Conservation (phyloP, 2,888 invertebrate genomes). For the Podabrus alpinus region DNA sequence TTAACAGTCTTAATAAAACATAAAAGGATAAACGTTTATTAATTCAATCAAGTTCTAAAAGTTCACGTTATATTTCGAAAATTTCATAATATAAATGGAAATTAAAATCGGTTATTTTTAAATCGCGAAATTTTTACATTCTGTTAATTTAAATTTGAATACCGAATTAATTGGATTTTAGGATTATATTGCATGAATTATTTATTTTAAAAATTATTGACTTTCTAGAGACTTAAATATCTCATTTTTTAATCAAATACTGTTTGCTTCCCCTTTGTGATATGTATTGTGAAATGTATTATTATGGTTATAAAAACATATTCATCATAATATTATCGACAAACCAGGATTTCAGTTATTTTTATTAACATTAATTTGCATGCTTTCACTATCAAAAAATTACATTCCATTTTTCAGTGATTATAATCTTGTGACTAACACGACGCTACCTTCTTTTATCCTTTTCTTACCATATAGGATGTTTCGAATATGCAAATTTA, state of each 20-base stretch:
- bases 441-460: too few relatives aligned
- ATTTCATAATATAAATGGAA: slow-evolving; percentile 2
- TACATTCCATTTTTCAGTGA: too few relatives aligned
- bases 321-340: too few relatives aligned
- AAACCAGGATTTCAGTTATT: too few relatives aligned
- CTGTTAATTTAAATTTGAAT: slow-evolving; percentile 17
- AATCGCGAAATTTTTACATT: slow-evolving; percentile 5
- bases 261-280: background rate
- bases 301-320: too few relatives aligned
- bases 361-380: too few relatives aligned
- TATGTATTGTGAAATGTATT: too few relatives aligned
- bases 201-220: slow-evolving; percentile 13
- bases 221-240: background rate
- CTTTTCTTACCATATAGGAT: too few relatives aligned
- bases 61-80: background rate
- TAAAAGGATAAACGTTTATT: background rate
- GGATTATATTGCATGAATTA: slow-evolving; percentile 16
- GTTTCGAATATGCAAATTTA: too few relatives aligned
- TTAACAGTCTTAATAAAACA: background rate
- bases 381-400: too few relatives aligned
- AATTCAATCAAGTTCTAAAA: background rate
- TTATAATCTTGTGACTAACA: too few relatives aligned
- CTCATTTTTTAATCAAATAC: background rate
- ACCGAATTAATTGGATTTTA: slow-evolving; percentile 9
- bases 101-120: background rate